Evolutionary conservation across 2,797 vertebrate genomes (phyloP).

Genomic region (Gambusia yucatana): DNA sequence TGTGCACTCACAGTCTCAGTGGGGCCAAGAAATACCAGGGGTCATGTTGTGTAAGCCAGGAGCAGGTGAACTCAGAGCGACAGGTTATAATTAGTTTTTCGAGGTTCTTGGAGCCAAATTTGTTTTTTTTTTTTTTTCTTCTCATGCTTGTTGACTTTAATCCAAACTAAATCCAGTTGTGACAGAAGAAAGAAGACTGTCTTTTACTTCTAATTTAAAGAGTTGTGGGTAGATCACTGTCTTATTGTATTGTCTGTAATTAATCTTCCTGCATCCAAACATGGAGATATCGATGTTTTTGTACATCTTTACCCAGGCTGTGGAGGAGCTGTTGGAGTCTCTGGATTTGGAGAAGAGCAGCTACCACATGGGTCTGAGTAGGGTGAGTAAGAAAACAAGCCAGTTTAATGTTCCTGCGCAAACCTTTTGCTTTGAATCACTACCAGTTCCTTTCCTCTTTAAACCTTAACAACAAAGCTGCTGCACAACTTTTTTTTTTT

Average conservation of each 20-base stretch:
- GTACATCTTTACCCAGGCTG: slow-evolving; percentile 82
- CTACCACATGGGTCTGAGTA: slow-evolving; percentile 95
- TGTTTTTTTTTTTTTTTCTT: slow-evolving; percentile 11
- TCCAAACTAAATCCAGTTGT: slow-evolving; percentile 37
- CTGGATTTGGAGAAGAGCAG: slow-evolving; percentile 97
- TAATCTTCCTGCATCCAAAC: slow-evolving; percentile 46
- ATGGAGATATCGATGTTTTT: slow-evolving; percentile 49
- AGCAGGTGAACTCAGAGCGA: slow-evolving; percentile 49
- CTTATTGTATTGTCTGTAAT: slow-evolving; percentile 41
- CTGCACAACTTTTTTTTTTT: slow-evolving; percentile 8
- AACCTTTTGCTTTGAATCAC: slow-evolving; percentile 36
- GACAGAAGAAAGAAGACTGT: slow-evolving; percentile 28
- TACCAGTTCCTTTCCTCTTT: slow-evolving; percentile 32
- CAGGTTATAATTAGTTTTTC: slow-evolving; percentile 44
- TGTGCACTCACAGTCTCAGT: slow-evolving; percentile 40
- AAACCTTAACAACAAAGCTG: slow-evolving; percentile 27
- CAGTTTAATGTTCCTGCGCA: slow-evolving; percentile 39
- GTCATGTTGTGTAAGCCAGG: slow-evolving; percentile 50
- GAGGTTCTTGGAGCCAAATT: slow-evolving; percentile 26
- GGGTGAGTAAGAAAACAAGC: slow-evolving; percentile 82
- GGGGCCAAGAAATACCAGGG: slow-evolving; percentile 32
- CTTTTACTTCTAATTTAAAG: slow-evolving; percentile 47
- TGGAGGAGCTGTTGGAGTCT: slow-evolving; percentile 94
- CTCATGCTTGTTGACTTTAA: slow-evolving; percentile 16
- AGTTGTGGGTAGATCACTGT: slow-evolving; percentile 42